Evolutionary conservation across 2,797 vertebrate genomes (phyloP).

Genomic region (Spea hammondii): DNA sequence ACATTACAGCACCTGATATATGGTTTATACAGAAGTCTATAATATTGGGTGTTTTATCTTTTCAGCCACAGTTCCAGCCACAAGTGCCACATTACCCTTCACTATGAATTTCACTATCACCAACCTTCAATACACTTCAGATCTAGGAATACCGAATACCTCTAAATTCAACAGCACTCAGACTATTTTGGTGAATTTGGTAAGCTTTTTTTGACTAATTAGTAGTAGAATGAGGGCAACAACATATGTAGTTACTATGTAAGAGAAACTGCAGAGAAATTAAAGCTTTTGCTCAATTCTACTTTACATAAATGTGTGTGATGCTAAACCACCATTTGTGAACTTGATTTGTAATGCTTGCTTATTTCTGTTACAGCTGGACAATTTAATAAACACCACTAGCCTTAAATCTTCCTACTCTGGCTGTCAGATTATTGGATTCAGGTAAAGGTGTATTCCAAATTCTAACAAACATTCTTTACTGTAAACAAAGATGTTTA

Average conservation of each 20-base stretch:
- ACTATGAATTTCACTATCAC: slow-evolving; percentile 63
- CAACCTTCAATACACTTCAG: slow-evolving; percentile 51
- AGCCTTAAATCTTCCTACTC: slow-evolving; percentile 55
- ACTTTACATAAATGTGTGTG: too few relatives aligned
- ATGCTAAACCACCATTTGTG: too few relatives aligned
- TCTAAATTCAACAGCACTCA: slow-evolving; percentile 49
- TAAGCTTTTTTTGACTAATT: slow-evolving; percentile 34
- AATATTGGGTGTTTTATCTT: not conserved
- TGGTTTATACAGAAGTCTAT: too few relatives aligned
- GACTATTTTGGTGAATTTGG: slow-evolving; percentile 46
- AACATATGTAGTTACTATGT: too few relatives aligned
- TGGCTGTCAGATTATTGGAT: slow-evolving; percentile 8
- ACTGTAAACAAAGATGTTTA: too few relatives aligned
- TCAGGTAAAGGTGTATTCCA: not conserved
- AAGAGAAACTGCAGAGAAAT: too few relatives aligned
- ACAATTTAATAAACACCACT: slow-evolving; percentile 55
- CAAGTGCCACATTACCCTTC: slow-evolving; percentile 18
- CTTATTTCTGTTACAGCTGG: not conserved
- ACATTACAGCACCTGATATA: too few relatives aligned
- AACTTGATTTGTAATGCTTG: not conserved
- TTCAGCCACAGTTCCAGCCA: not conserved
- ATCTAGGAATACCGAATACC: slow-evolving; percentile 53
- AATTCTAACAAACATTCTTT: slow-evolving; percentile 18
- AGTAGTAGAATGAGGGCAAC: too few relatives aligned
- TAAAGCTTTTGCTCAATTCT: too few relatives aligned